A percentile compares a stretch with the other conserved stretches of the same genome.
These are phyloP conservation scores for Kryptolebias marmoratus DNA, from an alignment of 2,113 vertebrate genomes.

Conservation along the genomic window DNA sequence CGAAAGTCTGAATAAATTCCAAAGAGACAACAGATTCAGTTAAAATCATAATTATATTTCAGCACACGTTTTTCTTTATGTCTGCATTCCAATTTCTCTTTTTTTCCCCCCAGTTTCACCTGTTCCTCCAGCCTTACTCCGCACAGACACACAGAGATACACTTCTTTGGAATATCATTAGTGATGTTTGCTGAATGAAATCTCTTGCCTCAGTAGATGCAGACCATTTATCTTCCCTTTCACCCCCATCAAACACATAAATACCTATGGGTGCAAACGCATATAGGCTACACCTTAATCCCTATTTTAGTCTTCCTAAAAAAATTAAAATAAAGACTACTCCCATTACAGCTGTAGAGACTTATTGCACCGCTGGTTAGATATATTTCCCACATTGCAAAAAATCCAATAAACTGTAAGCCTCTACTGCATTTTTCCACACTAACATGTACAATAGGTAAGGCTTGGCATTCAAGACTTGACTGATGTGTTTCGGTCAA, in stretches of 20 bases:
- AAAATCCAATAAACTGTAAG: background rate
- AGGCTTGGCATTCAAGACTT: conserved; percentile 34
- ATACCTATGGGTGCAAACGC: background rate
- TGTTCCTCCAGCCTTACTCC: background rate
- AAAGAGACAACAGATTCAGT: conserved; percentile 21
- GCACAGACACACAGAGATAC: conserved; percentile 1
- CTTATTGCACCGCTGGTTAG: conserved; percentile 23
- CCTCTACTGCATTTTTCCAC: conserved; percentile 27
- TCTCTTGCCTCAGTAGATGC: conserved; percentile 37
- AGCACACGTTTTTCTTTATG: conserved; percentile 6
- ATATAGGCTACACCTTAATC: conserved; percentile 14
- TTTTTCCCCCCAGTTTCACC: background rate
- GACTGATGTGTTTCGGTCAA: conserved; percentile 21
- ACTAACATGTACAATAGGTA: conserved; percentile 2
- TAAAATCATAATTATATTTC: conserved; percentile 23
- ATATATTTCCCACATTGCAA: conserved; percentile 9
- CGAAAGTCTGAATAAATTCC: conserved; percentile 17
- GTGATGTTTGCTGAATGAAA: conserved; percentile 54
- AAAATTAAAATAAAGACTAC: conserved; percentile 2
- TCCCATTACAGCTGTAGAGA: conserved; percentile 8
- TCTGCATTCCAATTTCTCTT: conserved; percentile 5
- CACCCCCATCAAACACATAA: conserved; percentile 27
- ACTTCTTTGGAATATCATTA: conserved; percentile 19
- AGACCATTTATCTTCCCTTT: conserved; percentile 62
- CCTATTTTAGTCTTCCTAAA: conserved; percentile 27